A percentile compares a stretch with the other conserved stretches of the same genome.
phyloP scores from a whole-genome alignment of 2,888 invertebrate genomes.

The Harpagoxenus sublaevis region DNA sequence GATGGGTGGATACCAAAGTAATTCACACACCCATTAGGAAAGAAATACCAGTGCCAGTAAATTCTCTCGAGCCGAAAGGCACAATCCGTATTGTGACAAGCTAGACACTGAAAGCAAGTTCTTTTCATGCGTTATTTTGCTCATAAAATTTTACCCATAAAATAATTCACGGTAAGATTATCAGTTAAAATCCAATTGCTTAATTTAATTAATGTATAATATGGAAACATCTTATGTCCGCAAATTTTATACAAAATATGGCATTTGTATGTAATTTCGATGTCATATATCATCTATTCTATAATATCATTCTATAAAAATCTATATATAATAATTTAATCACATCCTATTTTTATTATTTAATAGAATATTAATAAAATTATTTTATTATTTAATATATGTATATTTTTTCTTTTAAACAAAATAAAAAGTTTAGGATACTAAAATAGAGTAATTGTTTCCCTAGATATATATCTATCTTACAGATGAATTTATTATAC shows the following conservation, averaged over 20 bases:
- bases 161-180: not conserved
- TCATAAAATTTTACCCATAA: not conserved
- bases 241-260: not conserved
- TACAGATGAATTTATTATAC: not conserved
- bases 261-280: not conserved
- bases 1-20: constrained; percentile 58
- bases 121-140: not conserved
- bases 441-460: not conserved
- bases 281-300: not conserved
- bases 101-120: not conserved
- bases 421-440: not conserved
- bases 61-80: constrained; percentile 40
- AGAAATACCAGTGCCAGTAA: constrained; percentile 43
- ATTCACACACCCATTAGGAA: constrained; percentile 57
- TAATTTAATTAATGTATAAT: not conserved
- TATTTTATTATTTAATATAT: not conserved
- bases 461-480: not conserved
- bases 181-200: not conserved
- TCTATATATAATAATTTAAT: not conserved
- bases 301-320: not conserved
- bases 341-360: not conserved
- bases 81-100: constrained; percentile 51
- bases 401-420: not conserved
- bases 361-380: not conserved
- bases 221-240: not conserved